Percentiles rank a stretch among this genome's conserved stretches.
Conservation (phyloP, 1,140 invertebrate genomes). For the Nasonia giraulti region DNA sequence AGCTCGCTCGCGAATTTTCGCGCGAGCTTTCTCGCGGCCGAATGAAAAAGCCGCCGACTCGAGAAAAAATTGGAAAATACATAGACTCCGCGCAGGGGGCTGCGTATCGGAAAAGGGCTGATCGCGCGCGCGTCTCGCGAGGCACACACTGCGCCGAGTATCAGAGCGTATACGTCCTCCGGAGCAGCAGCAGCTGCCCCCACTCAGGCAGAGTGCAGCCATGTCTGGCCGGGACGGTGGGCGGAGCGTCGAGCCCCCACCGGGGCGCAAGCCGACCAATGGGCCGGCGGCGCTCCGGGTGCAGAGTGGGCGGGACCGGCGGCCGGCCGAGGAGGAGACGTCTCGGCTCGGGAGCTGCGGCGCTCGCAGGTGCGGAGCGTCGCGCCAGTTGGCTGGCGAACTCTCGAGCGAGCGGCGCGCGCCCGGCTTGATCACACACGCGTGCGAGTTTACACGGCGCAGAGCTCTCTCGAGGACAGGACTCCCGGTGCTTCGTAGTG, state of each 20-base stretch:
- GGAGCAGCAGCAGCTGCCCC: background rate
- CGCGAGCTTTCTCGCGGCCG: too few relatives aligned
- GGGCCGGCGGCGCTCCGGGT: background rate
- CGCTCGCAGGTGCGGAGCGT: conserved; percentile 59
- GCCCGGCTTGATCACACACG: conserved; percentile 2
- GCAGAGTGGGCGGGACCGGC: background rate
- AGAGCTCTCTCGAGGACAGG: too few relatives aligned
- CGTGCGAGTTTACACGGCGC: background rate
- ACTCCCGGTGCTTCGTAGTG: too few relatives aligned
- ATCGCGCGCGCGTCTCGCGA: background rate
- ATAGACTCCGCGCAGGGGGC: too few relatives aligned
- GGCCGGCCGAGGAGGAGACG: conserved; percentile 42
- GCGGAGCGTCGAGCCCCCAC: background rate
- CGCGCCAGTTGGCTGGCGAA: conserved; percentile 67
- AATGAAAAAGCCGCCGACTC: too few relatives aligned
- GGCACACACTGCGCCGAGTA: background rate
- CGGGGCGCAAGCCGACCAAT: background rate
- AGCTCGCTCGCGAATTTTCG: too few relatives aligned
- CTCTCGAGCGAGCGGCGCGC: conserved; percentile 63
- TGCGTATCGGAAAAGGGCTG: background rate
- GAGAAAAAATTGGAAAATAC: too few relatives aligned
- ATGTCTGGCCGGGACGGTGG: background rate
- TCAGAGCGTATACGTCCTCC: background rate
- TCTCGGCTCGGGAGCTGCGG: conserved; percentile 47
- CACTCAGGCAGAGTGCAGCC: background rate